Percentiles rank a stretch among this genome's conserved stretches.
These are phyloP conservation scores for Neoarius graeffei DNA, from an alignment of 2,113 vertebrate genomes.

Conservation along the genomic window DNA sequence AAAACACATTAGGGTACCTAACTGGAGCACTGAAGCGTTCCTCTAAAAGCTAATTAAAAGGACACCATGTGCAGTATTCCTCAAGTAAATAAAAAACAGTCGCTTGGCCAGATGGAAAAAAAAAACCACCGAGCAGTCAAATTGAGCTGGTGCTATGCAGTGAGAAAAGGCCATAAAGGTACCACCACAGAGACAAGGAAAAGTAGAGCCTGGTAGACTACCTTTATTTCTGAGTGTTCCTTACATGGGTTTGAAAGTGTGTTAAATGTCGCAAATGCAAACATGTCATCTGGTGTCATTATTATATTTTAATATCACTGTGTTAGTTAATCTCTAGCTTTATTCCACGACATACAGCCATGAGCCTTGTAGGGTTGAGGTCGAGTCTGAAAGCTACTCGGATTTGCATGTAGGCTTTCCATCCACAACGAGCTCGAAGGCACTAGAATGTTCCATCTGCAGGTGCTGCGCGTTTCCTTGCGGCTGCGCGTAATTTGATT, in stretches of 20 bases:
- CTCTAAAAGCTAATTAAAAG: neutral
- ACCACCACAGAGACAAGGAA: neutral
- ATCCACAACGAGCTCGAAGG: conserved; percentile 39
- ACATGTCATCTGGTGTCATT: neutral
- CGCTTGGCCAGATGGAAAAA: too few species aligned
- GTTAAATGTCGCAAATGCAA: neutral
- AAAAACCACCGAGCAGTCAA: too few species aligned
- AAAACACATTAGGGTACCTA: neutral
- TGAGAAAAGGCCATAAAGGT: neutral
- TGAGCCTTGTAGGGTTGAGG: neutral
- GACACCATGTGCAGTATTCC: neutral
- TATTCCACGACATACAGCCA: neutral
- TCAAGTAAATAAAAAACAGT: neutral
- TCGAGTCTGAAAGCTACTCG: neutral
- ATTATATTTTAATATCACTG: neutral
- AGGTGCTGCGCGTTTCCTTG: conserved; percentile 16
- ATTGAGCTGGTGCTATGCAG: too few species aligned
- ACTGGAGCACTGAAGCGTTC: neutral
- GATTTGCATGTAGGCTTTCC: neutral
- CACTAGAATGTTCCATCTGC: conserved; percentile 53
- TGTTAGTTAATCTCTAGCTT: neutral
- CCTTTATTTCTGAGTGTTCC: neutral
- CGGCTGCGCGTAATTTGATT: conserved; percentile 50
- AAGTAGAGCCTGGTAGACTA: too few species aligned
- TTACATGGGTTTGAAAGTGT: neutral